These are phyloP conservation scores for Achatina immaculata DNA, from an alignment of 1,140 invertebrate species.

Conservation along the genomic window DNA sequence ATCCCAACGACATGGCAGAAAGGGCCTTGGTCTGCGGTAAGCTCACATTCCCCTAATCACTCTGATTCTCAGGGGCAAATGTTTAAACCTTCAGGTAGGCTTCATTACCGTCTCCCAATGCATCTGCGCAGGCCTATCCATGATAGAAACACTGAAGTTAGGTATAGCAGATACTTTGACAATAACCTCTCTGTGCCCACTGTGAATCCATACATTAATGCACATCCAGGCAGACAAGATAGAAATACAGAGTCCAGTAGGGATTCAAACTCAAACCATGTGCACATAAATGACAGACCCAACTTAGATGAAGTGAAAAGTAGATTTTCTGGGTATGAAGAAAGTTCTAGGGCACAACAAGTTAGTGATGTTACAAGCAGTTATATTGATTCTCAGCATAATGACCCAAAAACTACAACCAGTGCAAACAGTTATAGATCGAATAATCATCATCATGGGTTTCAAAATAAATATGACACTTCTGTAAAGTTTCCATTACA, in stretches of 20 bases:
- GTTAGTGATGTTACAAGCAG: background rate
- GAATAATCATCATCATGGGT: background rate
- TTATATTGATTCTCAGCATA: background rate
- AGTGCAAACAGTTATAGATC: background rate
- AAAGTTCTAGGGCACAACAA: background rate
- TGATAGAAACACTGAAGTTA: background rate
- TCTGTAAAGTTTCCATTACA: background rate
- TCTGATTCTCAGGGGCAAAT: background rate
- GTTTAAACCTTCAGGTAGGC: background rate
- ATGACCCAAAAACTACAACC: background rate
- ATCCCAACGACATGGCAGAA: slow-evolving; percentile 74
- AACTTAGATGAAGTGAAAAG: background rate
- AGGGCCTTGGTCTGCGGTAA: slow-evolving; percentile 76
- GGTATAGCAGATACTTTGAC: background rate
- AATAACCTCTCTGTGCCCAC: no score
- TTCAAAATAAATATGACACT: background rate
- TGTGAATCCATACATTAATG: background rate
- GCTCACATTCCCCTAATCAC: slow-evolving; percentile 29
- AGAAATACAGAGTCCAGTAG: background rate
- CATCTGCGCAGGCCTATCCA: background rate
- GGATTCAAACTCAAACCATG: background rate
- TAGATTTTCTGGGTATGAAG: background rate
- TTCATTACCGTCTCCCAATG: slow-evolving; percentile 23
- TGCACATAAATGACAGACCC: background rate
- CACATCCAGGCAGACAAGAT: background rate